A percentile compares a stretch with the other conserved stretches of the same genome.
Conservation (phyloP, 2,888 invertebrate genomes). For the Spisula solida region DNA sequence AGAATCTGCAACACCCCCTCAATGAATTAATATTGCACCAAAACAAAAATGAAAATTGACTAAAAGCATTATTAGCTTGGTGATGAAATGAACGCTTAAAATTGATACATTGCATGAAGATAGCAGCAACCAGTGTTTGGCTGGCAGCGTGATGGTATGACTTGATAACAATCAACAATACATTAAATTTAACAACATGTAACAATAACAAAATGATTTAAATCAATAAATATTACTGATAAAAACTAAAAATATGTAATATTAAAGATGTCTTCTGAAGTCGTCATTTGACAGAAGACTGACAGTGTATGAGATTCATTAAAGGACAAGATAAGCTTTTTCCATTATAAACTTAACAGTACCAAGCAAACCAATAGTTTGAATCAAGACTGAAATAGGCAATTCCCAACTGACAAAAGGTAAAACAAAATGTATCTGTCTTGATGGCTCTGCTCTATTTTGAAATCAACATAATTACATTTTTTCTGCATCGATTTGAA, state of each 20-base stretch:
- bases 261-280: not conserved
- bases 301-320: not conserved
- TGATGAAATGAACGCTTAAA: not conserved
- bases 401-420: no score
- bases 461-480: no score
- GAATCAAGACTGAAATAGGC: no score
- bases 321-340: not conserved
- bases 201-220: constrained; percentile 9
- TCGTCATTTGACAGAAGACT: not conserved
- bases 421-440: no score
- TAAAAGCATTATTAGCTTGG: not conserved
- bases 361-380: no score
- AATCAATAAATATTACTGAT: not conserved
- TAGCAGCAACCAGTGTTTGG: no score
- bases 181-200: not conserved
- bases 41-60: not conserved
- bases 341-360: no score
- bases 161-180: not conserved
- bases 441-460: no score
- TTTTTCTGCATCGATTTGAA: no score
- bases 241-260: not conserved
- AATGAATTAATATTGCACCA: not conserved
- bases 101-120: no score
- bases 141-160: not conserved
- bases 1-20: not conserved